phyloP scores from a whole-genome alignment of 1,140 invertebrate species.

The Ips typographus region DNA sequence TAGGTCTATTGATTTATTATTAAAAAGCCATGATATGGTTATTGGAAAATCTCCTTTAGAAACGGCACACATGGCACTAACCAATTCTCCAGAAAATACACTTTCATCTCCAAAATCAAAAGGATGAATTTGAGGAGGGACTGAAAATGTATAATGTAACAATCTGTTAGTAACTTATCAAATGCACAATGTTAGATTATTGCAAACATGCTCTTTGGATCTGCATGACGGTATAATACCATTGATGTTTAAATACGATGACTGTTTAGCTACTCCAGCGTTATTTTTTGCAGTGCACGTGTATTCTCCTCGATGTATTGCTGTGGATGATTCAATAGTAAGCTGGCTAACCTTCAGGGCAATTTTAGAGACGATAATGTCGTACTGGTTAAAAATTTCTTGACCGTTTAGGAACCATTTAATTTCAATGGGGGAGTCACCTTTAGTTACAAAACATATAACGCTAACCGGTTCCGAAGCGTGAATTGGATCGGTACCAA shows the following conservation, averaged over 20 bases:
- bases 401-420: slow-evolving; percentile 62
- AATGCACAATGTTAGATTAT: slow-evolving; percentile 56
- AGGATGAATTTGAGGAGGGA: slow-evolving; percentile 54
- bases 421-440: slow-evolving; percentile 68
- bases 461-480: slow-evolving; percentile 64
- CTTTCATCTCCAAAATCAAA: slow-evolving; percentile 62
- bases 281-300: slow-evolving; percentile 63
- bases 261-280: slow-evolving; percentile 54
- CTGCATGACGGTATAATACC: slow-evolving; percentile 18
- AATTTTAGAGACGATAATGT: slow-evolving; percentile 52
- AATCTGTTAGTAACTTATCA: slow-evolving; percentile 57
- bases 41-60: slow-evolving; percentile 76
- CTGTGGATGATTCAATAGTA: slow-evolving; percentile 60
- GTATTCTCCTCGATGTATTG: slow-evolving; percentile 63
- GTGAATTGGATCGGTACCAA: slow-evolving; percentile 69
- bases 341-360: slow-evolving; percentile 61
- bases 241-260: slow-evolving; percentile 34
- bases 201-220: slow-evolving; percentile 6
- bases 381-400: slow-evolving; percentile 46
- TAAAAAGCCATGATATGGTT: slow-evolving; percentile 72
- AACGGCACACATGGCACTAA: slow-evolving; percentile 69
- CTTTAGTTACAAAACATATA: slow-evolving; percentile 66
- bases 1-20: slow-evolving; percentile 50
- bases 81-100: slow-evolving; percentile 69
- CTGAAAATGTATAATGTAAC: slow-evolving; percentile 19